Percentiles rank a stretch among this genome's conserved stretches.
Conservation (phyloP, 2,888 invertebrate genomes). For the Drosophila sordidapex region DNA sequence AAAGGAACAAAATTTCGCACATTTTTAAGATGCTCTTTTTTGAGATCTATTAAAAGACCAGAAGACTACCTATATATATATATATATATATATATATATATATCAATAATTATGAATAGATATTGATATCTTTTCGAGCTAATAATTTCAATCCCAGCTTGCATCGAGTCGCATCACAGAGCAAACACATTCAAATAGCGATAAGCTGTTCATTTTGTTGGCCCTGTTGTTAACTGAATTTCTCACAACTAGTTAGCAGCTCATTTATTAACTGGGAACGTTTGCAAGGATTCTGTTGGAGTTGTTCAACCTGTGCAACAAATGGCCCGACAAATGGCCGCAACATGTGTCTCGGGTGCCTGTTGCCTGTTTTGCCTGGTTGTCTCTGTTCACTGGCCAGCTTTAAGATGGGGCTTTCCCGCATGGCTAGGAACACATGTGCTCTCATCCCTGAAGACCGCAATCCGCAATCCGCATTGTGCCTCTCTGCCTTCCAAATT, state of each 20-base stretch:
- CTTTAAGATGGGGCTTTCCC: constrained; percentile 76
- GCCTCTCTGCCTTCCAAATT: constrained; percentile 53
- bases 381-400: constrained; percentile 49
- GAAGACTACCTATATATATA: background rate
- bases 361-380: background rate
- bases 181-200: background rate
- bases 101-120: background rate
- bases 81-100: background rate
- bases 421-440: constrained; percentile 51
- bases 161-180: background rate
- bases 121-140: background rate
- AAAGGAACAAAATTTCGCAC: background rate
- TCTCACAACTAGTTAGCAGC: background rate
- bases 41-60: no score
- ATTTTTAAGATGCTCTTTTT: background rate
- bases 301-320: constrained; percentile 53
- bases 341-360: constrained; percentile 58
- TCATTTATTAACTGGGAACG: background rate
- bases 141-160: rapidly evolving
- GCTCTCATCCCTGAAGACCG: background rate
- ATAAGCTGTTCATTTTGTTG: background rate
- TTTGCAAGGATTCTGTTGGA: constrained; percentile 24
- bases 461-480: constrained; percentile 38
- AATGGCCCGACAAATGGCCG: constrained; percentile 10
- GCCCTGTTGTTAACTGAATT: background rate